A percentile compares a stretch with the other conserved stretches of the same genome.
Conservation (phyloP, 2,797 vertebrate genomes). For the Sus cebifrons region DNA sequence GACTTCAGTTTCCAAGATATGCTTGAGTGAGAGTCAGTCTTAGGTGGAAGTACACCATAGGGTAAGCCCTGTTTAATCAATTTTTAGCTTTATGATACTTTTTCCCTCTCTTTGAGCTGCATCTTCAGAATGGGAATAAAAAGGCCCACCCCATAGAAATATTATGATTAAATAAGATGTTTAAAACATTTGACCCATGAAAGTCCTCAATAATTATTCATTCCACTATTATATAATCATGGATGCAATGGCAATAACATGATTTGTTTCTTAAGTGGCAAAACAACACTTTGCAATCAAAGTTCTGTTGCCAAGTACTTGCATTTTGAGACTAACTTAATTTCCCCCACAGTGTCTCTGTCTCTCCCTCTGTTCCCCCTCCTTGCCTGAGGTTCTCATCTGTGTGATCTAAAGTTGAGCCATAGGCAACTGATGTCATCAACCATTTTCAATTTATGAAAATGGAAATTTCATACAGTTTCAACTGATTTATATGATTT, state of each 20-base stretch:
- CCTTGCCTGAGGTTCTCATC: too few species aligned
- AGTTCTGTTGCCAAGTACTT: neutral
- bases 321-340: neutral
- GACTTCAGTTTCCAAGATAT: neutral
- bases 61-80: neutral
- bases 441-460: neutral
- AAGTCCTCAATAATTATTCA: neutral
- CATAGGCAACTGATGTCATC: neutral
- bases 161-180: slow-evolving; percentile 4
- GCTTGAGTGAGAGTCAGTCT: neutral
- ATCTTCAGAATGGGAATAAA: neutral
- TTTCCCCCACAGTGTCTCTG: fast-evolving
- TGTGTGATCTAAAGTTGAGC: neutral
- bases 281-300: neutral
- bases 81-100: neutral
- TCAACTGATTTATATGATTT: neutral
- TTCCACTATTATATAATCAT: neutral
- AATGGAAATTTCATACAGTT: neutral
- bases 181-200: neutral
- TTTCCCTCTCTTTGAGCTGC: neutral
- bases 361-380: neutral
- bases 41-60: neutral
- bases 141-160: neutral
- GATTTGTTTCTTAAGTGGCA: neutral
- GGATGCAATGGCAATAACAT: neutral